Conservation (phyloP, 2,888 invertebrate species). For the Amaurobius ferox region DNA sequence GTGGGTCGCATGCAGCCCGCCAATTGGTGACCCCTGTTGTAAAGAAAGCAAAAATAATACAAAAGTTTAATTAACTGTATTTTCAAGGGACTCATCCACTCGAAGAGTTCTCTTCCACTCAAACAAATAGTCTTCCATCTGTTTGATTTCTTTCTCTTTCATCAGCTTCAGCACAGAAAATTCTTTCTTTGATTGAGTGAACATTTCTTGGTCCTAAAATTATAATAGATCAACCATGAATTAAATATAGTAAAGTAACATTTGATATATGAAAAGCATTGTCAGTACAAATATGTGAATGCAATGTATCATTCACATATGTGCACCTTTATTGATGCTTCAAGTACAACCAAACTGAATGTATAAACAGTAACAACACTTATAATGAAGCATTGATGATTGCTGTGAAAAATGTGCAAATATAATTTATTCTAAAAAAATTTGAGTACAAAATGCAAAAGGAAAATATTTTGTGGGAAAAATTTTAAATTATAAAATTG, state of each 20-base stretch:
- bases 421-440: too few species aligned
- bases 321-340: too few species aligned
- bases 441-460: too few species aligned
- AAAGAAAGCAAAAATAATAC: neutral
- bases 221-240: neutral
- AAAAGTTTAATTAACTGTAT: neutral
- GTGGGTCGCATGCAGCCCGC: too few species aligned
- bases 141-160: slow-evolving; percentile 13
- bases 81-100: neutral
- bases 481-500: too few species aligned
- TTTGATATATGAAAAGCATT: neutral
- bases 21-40: too few species aligned
- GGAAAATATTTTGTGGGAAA: too few species aligned
- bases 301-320: too few species aligned
- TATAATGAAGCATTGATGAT: too few species aligned
- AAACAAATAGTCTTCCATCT: neutral
- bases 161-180: slow-evolving; percentile 11
- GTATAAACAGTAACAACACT: neutral
- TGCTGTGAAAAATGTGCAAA: too few species aligned
- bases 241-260: neutral
- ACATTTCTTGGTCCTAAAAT: slow-evolving; percentile 30
- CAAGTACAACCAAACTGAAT: neutral
- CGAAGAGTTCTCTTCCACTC: neutral
- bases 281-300: too few species aligned
- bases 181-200: neutral